A percentile compares a stretch with the other conserved stretches of the same genome.
These are phyloP conservation scores for Drosophila erecta DNA, from an alignment of 1,140 invertebrate genomes.

Conservation along the genomic window DNA sequence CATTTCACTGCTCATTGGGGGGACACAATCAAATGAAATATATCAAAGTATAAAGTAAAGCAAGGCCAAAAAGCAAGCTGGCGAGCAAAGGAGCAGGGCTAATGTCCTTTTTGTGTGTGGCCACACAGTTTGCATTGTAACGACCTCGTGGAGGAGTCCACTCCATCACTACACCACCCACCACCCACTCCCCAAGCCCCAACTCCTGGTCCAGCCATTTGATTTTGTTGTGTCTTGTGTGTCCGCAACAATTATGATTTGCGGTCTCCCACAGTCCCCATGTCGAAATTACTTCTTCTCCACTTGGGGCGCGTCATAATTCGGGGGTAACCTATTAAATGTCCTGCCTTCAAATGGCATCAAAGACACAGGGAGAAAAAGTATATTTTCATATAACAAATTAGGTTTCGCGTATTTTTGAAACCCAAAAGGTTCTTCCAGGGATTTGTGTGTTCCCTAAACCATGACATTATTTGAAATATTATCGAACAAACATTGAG, in stretches of 20 bases:
- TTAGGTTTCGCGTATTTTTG: too few relatives aligned
- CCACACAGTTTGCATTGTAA: slow-evolving; percentile 56
- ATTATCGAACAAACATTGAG: too few relatives aligned
- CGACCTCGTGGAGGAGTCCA: slow-evolving; percentile 10
- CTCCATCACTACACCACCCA: neutral
- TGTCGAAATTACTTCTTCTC: neutral
- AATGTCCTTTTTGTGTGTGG: slow-evolving; percentile 70
- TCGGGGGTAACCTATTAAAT: slow-evolving; percentile 8
- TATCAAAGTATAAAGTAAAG: slow-evolving; percentile 35
- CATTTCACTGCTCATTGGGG: slow-evolving; percentile 14
- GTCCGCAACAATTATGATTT: slow-evolving; percentile 77
- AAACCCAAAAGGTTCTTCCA: neutral
- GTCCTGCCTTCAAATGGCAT: slow-evolving; percentile 2
- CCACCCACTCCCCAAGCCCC: neutral
- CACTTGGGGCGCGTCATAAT: neutral
- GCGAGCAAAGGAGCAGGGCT: slow-evolving; percentile 33
- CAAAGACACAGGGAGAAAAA: neutral
- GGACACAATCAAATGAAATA: slow-evolving; percentile 27
- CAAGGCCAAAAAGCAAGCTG: slow-evolving; percentile 1
- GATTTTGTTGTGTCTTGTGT: slow-evolving; percentile 32
- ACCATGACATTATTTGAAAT: too few relatives aligned
- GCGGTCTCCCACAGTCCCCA: slow-evolving; percentile 42
- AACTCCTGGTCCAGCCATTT: neutral
- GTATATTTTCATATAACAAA: neutral
- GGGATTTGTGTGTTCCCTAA: neutral